Evolutionary conservation across 2,888 invertebrate genomes (phyloP).

Genomic region (Epinotia brunnichana): DNA sequence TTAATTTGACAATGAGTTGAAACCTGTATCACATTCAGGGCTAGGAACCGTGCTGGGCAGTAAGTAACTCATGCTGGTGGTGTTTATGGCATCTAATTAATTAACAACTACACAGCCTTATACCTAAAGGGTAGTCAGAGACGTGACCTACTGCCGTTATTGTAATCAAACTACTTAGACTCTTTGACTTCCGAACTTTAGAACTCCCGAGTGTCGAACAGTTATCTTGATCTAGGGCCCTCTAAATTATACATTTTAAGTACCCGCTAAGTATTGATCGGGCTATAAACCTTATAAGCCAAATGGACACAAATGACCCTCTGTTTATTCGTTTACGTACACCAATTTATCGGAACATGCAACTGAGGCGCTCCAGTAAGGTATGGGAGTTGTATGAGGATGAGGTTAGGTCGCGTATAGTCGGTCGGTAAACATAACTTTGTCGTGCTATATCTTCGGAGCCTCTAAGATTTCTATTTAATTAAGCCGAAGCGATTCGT

Average conservation of each 20-base stretch:
- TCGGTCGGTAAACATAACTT: conserved; percentile 13
- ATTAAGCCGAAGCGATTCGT: conserved; percentile 65
- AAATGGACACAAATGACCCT: conserved; percentile 51
- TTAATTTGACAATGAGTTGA: conserved; percentile 60
- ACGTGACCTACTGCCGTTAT: neutral
- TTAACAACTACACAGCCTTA: neutral
- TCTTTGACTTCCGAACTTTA: neutral
- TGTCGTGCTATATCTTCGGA: conserved; percentile 51
- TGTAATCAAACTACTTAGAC: too few relatives aligned
- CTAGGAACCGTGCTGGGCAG: conserved; percentile 79
- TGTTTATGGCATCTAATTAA: conserved; percentile 15
- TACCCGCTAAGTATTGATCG: conserved; percentile 38
- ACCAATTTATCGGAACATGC: conserved; percentile 17
- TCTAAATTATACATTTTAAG: conserved; percentile 37
- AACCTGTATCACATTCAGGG: conserved; percentile 65
- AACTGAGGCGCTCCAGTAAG: conserved; percentile 9
- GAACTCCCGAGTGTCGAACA: neutral
- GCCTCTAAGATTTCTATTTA: conserved; percentile 60
- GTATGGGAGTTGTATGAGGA: neutral
- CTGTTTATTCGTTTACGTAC: conserved; percentile 51
- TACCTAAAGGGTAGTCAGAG: neutral
- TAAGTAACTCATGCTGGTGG: conserved; percentile 35
- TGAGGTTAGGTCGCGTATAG: neutral
- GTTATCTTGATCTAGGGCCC: conserved; percentile 41
- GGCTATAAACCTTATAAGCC: conserved; percentile 45